Conservation (phyloP, 2,888 invertebrate species). For the Netelia fuscicornis region DNA sequence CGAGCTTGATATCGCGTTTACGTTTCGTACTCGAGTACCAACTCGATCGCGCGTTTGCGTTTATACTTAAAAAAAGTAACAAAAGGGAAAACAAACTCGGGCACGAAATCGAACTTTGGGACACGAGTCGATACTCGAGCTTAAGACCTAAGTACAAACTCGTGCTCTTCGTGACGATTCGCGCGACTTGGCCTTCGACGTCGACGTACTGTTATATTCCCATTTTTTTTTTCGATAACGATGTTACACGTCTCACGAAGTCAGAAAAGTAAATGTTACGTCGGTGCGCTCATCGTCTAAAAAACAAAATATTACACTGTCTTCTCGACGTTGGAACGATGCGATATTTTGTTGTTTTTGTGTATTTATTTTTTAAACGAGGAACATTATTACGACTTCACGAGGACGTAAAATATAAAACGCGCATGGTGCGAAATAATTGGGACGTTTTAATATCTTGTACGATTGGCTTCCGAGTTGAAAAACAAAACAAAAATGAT, state of each 20-base stretch:
- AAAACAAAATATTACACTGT: background rate
- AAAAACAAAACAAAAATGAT: slow-evolving; percentile 1
- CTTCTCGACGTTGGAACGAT: background rate
- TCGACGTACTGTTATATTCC: background rate
- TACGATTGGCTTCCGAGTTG: background rate
- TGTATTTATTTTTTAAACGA: background rate
- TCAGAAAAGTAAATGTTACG: background rate
- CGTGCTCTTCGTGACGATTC: too few relatives aligned
- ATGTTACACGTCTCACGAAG: background rate
- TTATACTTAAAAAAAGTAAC: too few relatives aligned
- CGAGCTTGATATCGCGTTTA: too few relatives aligned
- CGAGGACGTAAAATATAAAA: background rate
- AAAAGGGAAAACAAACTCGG: background rate
- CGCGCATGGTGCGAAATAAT: background rate
- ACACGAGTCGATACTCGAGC: background rate
- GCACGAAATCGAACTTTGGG: background rate
- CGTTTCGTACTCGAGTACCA: too few relatives aligned
- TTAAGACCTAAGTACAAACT: background rate
- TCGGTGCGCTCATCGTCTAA: background rate
- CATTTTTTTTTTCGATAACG: background rate
- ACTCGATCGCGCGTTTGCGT: too few relatives aligned
- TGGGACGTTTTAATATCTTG: slow-evolving; percentile 6
- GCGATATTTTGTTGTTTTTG: background rate
- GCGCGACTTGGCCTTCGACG: too few relatives aligned
- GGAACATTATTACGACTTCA: background rate